phyloP scores from a whole-genome alignment of 2,797 vertebrate species.

The Oreochromis grahami region DNA sequence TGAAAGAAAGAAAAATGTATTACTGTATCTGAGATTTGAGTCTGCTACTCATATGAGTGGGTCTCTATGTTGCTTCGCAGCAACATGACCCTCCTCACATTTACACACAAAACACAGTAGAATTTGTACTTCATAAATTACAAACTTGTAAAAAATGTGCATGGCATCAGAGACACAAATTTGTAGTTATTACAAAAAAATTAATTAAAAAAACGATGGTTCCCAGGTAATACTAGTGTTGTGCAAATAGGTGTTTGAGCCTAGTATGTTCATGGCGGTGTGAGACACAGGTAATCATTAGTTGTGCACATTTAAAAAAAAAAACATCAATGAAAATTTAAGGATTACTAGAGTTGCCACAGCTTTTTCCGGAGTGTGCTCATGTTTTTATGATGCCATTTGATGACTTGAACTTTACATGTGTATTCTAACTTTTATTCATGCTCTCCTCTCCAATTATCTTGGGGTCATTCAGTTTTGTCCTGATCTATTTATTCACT shows the following conservation, averaged over 20 bases:
- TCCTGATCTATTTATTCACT: constrained; percentile 23
- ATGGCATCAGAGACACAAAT: not conserved
- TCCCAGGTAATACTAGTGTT: not conserved
- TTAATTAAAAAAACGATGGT: rapidly evolving
- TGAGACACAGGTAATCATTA: not conserved
- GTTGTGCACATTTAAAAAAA: not conserved
- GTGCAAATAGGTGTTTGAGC: not conserved
- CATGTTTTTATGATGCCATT: not conserved
- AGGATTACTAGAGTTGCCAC: not conserved
- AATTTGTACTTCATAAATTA: not conserved
- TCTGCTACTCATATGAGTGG: rapidly evolving
- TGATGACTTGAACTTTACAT: not conserved
- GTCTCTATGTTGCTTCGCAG: not conserved
- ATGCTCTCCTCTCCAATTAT: not conserved
- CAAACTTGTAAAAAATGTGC: not conserved
- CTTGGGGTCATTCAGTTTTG: not conserved
- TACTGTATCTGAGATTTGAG: not conserved
- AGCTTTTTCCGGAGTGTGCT: rapidly evolving
- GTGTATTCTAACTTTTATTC: not conserved
- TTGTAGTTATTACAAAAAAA: not conserved
- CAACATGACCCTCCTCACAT: not conserved
- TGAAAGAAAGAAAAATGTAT: not conserved
- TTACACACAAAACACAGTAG: not conserved
- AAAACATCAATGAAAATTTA: not conserved
- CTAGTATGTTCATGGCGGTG: rapidly evolving